Conservation (phyloP, 2,113 vertebrate species). For the Nothobranchius furzeri region DNA sequence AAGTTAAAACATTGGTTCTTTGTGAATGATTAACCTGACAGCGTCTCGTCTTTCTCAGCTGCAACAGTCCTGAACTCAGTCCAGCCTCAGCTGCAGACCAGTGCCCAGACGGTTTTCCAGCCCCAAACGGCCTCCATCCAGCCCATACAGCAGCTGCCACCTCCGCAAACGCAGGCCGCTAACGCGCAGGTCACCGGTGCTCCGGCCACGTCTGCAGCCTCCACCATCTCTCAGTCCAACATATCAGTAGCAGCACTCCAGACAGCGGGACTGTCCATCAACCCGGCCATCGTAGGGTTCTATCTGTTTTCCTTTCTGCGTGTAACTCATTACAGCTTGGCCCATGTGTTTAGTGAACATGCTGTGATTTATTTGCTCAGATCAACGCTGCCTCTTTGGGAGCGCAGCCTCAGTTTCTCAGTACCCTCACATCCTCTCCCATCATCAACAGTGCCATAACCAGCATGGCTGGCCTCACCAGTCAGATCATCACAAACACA, state of each 20-base stretch:
- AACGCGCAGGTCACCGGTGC: conserved; percentile 70
- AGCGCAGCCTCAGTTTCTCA: conserved; percentile 90
- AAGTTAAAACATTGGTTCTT: no score
- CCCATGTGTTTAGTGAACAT: not conserved
- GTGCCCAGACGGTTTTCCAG: conserved; percentile 81
- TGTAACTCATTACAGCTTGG: not conserved
- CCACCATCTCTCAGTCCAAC: conserved; percentile 74
- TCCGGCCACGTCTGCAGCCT: conserved; percentile 57
- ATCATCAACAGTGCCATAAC: conserved; percentile 88
- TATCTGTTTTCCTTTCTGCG: conserved; percentile 36
- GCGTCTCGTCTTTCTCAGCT: conserved; percentile 70
- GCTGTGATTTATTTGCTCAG: conserved; percentile 66
- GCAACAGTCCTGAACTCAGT: conserved; percentile 88
- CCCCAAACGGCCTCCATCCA: conserved; percentile 79
- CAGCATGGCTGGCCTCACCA: conserved; percentile 87
- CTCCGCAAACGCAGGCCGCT: conserved; percentile 75
- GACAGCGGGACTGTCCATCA: conserved; percentile 89
- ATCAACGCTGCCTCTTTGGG: conserved; percentile 88
- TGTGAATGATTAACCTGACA: no score
- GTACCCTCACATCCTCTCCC: conserved; percentile 88
- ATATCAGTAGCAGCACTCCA: conserved; percentile 86
- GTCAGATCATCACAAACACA: conserved; percentile 92
- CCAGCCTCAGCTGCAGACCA: conserved; percentile 82
- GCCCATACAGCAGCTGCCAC: conserved; percentile 60
- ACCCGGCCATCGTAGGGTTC: conserved; percentile 90